Evolutionary conservation across 2,888 invertebrate species (phyloP).

Genomic region (Anodontia alba): DNA sequence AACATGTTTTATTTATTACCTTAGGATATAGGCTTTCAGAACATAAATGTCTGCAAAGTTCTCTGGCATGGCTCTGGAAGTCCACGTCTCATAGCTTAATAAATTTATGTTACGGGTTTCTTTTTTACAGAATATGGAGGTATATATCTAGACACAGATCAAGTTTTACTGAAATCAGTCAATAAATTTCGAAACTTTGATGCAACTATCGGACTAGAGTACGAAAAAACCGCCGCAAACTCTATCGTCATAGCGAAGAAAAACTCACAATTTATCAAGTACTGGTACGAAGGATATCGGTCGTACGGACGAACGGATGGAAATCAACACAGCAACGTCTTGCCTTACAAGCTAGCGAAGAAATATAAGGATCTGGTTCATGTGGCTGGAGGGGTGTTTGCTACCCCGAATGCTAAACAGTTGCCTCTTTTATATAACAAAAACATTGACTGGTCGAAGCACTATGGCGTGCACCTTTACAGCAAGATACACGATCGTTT

Average conservation of each 20-base stretch:
- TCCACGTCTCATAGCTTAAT: no score
- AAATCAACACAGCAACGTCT: constrained; percentile 67
- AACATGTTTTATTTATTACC: no score
- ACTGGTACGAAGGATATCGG: constrained; percentile 74
- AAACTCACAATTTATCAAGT: constrained; percentile 69
- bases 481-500: constrained; percentile 41
- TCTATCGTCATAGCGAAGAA: constrained; percentile 74
- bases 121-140: constrained; percentile 77
- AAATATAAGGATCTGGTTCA: constrained; percentile 62
- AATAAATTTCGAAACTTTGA: constrained; percentile 69
- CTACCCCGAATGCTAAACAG: constrained; percentile 59
- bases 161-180: constrained; percentile 71
- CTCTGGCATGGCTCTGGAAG: no score
- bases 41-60: no score
- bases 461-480: constrained; percentile 77
- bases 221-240: constrained; percentile 57
- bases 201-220: constrained; percentile 76
- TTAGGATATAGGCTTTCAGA: no score
- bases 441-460: constrained; percentile 63
- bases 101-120: no score
- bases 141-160: constrained; percentile 81
- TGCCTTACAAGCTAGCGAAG: constrained; percentile 65
- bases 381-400: constrained; percentile 63
- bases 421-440: constrained; percentile 58
- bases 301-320: constrained; percentile 65